These are phyloP conservation scores for Athene cunicularia DNA, from an alignment of 2,113 vertebrate species.

Conservation along the genomic window DNA sequence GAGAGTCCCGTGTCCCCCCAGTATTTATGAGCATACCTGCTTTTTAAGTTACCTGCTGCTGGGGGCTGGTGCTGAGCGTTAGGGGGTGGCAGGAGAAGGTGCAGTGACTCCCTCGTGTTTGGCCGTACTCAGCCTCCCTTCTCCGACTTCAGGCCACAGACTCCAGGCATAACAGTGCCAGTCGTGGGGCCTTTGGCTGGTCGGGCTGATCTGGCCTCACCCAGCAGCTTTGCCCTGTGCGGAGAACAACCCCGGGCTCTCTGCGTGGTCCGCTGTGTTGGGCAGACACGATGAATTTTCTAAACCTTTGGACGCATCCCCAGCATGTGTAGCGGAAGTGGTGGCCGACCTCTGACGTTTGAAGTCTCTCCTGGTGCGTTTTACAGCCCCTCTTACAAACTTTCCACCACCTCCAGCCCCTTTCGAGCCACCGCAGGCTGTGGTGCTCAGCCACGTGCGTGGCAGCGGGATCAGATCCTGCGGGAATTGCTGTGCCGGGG, in stretches of 20 bases:
- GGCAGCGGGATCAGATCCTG: accelerated
- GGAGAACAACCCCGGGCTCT: neutral
- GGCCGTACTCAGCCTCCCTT: neutral
- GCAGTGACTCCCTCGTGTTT: accelerated
- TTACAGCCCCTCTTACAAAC: neutral
- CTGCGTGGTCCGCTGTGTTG: neutral
- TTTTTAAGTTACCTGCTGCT: neutral
- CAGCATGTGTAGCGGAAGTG: neutral
- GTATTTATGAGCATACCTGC: accelerated
- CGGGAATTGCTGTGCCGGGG: neutral
- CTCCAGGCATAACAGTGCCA: neutral
- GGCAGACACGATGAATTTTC: neutral
- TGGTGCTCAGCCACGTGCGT: accelerated
- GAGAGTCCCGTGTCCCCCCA: neutral
- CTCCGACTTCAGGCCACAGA: neutral
- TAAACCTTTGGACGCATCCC: neutral
- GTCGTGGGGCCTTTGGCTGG: neutral
- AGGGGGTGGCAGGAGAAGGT: neutral
- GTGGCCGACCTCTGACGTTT: neutral
- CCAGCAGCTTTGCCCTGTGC: neutral
- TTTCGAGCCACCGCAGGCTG: neutral
- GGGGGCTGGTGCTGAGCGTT: neutral
- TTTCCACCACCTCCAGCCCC: neutral
- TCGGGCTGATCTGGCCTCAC: neutral
- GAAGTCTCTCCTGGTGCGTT: accelerated